Base-by-base conservation (phyloP, 35 echinoderm and acorn worm species). In the Apostichopus japonicus region DNA sequence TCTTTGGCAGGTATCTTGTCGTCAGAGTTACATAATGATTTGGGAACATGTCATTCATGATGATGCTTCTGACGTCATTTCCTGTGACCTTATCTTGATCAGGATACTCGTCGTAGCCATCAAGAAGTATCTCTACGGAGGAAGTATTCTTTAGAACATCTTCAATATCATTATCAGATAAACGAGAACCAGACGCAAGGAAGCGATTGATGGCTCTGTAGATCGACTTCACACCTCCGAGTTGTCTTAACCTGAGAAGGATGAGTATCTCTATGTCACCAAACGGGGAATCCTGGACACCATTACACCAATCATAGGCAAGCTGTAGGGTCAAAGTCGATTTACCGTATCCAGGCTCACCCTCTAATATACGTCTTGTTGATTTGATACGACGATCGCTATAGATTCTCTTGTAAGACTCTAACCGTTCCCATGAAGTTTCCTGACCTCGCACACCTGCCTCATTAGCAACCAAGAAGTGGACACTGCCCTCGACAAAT, bases 291-390 rank as follows among this genome's bases (percentile, higher is more conserved):
- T 83, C 79, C 0, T 21, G 27, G 2, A 83, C 52, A 52, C 44
- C 5, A 25, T 83, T 83, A 83, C 79, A 54, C 79, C 79, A 83
- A 25, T 83, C 79, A 53, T 83, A 83, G 17, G 79, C 79, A 1
- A 55, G 54, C 13, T 83, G 79, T 8, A 83, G 79, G 24, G 79
- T 83, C 5, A 83, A 25, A n/a, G 79, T 83, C 11, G 79, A 83
- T 16, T 83, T 83, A 17, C 79, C 79, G 27, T 83, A 83, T 17
- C 79, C 79, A 6, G 79, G 79, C 55, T 54, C 79, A 10, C 79
- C 79, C 6, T 55, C 54, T n/a, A 83, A 54, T n/a, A 83, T 55
- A 55, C 51, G 17, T 53, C 79, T 83, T n/a, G 21, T 52, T 55
- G 33, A 53, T 55, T 55, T 6, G 8, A 55, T 83, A 54, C 52